Evolutionary conservation across 2,113 vertebrate genomes (phyloP).

Genomic region (Pseudopipra pipra): DNA sequence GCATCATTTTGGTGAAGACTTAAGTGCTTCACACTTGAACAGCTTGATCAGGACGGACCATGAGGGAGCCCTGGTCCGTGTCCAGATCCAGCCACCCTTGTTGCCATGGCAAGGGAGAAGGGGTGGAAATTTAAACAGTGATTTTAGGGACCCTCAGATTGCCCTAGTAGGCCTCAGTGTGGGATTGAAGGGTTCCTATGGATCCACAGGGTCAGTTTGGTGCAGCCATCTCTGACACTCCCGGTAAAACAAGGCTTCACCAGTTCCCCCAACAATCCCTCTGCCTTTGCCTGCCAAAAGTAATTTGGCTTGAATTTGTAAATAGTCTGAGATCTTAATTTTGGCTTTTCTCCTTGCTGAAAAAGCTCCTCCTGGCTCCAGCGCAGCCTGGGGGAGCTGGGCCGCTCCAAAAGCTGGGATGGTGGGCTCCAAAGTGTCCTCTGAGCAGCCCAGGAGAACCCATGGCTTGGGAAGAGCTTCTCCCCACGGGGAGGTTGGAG

Average conservation of each 20-base stretch:
- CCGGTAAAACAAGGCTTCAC: neutral
- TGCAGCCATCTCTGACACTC: neutral
- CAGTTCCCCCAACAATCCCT: neutral
- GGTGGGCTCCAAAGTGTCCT: neutral
- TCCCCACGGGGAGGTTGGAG: rapidly evolving
- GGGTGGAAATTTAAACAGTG: neutral
- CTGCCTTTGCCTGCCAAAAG: neutral
- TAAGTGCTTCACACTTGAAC: neutral
- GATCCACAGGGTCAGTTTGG: rapidly evolving
- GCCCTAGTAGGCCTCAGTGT: neutral
- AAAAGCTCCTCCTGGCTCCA: neutral
- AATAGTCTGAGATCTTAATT: neutral
- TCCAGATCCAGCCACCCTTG: neutral
- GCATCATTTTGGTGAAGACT: neutral
- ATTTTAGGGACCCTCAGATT: neutral
- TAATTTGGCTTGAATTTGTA: neutral
- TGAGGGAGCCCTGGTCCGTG: neutral
- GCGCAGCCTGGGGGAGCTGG: neutral
- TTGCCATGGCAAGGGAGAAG: neutral
- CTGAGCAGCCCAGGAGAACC: neutral
- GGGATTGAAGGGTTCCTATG: neutral
- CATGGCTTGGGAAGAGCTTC: rapidly evolving
- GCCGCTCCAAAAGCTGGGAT: neutral
- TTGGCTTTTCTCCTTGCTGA: neutral
- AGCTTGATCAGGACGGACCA: neutral